Conservation (phyloP, 2,888 invertebrate genomes). For the Lasioglossum calceatum region DNA sequence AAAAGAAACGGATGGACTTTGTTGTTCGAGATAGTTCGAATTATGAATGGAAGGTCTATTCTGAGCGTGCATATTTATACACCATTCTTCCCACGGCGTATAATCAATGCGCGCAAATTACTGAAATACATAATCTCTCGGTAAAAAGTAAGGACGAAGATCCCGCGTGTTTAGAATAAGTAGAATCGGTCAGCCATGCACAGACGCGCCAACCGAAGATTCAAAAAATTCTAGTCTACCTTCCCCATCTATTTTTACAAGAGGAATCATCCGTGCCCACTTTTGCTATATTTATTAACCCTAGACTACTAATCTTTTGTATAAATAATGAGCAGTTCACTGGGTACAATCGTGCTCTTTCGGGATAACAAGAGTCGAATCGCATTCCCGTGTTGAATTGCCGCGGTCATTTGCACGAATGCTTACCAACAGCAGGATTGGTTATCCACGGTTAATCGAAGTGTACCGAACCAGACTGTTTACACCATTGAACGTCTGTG, state of each 20-base stretch:
- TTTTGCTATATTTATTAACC: background rate
- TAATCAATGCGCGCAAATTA: background rate
- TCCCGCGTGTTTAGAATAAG: background rate
- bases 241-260: background rate
- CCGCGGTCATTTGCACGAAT: background rate
- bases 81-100: too few relatives aligned
- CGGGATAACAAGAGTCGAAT: background rate
- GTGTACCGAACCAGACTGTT: background rate
- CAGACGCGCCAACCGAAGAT: background rate
- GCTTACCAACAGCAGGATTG: background rate
- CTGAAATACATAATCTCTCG: background rate
- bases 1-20: background rate
- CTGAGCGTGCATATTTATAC: too few relatives aligned
- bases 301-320: background rate
- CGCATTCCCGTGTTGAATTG: too few relatives aligned
- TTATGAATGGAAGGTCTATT: too few relatives aligned
- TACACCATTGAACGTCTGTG: background rate
- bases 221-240: background rate
- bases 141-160: background rate
- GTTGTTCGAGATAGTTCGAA: too few relatives aligned
- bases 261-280: background rate
- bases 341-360: background rate
- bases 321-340: background rate
- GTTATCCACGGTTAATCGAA: background rate
- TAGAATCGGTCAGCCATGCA: background rate